A percentile compares a stretch with the other conserved stretches of the same genome.
These are phyloP conservation scores for Stylophora pistillata DNA, from an alignment of 64 coral and sea anemone genomes.

Conservation along the genomic window DNA sequence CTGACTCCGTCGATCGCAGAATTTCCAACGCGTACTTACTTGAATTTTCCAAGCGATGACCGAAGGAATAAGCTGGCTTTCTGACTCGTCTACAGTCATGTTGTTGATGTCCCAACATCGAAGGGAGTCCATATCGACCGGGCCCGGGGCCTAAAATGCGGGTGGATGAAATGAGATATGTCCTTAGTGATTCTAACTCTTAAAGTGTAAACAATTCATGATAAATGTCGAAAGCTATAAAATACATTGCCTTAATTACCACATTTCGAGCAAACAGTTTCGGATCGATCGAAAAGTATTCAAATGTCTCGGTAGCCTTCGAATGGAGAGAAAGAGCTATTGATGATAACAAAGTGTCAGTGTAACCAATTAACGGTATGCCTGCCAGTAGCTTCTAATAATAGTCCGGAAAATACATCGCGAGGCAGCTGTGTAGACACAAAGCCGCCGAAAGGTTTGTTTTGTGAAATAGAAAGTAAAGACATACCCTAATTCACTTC, in stretches of 20 bases:
- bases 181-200: neutral
- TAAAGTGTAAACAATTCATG: constrained; percentile 3
- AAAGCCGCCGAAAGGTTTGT: neutral
- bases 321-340: neutral
- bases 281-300: neutral
- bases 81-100: constrained; percentile 80
- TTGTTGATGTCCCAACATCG: constrained; percentile 60
- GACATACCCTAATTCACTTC: constrained; percentile 11
- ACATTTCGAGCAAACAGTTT: neutral
- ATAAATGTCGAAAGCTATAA: neutral
- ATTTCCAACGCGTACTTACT: neutral
- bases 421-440: constrained; percentile 13
- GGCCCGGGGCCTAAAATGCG: constrained; percentile 75
- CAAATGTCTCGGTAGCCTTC: neutral
- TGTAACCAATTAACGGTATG: constrained; percentile 5
- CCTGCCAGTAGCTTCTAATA: neutral
- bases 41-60: constrained; percentile 23
- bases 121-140: constrained; percentile 84
- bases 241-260: neutral
- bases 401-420: neutral
- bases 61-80: constrained; percentile 84
- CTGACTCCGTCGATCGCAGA: neutral
- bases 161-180: neutral
- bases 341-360: neutral
- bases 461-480: constrained; percentile 11